Evolutionary conservation across 2,888 invertebrate genomes (phyloP).

Genomic region (Noctuana brunneofusca): DNA sequence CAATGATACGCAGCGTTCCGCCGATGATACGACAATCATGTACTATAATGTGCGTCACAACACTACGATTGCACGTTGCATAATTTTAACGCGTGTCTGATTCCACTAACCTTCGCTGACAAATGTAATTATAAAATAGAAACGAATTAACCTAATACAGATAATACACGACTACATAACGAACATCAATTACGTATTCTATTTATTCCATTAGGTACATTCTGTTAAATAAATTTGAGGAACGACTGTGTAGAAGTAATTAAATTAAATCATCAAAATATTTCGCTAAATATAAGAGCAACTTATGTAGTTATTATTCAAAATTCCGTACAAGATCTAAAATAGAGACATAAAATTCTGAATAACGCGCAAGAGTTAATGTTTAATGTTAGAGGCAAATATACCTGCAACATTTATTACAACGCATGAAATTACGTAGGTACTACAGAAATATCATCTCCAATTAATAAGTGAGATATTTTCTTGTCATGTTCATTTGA

Average conservation of each 20-base stretch:
- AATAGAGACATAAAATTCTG: constrained; percentile 13
- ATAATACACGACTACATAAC: not conserved
- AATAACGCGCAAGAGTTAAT: not conserved
- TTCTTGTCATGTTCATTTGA: no score
- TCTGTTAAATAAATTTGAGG: not conserved
- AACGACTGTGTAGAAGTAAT: not conserved
- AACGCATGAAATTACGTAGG: not conserved
- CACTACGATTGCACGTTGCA: constrained; percentile 30
- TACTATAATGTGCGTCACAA: constrained; percentile 38
- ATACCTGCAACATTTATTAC: not conserved
- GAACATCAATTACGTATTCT: not conserved
- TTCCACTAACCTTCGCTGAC: constrained; percentile 24
- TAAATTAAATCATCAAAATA: no score
- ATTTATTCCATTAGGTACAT: not conserved
- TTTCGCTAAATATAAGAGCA: not conserved
- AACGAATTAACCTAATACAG: constrained; percentile 9
- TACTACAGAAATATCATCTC: constrained; percentile 4
- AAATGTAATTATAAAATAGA: constrained; percentile 21
- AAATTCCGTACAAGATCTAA: not conserved
- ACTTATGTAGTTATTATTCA: not conserved
- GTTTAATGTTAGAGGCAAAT: not conserved
- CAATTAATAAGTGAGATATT: no score
- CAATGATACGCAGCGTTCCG: constrained; percentile 36
- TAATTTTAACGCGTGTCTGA: constrained; percentile 27
- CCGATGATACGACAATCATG: constrained; percentile 36